Evolutionary conservation across 2,888 invertebrate species (phyloP), one percentile per base, ranked within the genome.

Genomic region (Exocentrus adspersus): DNA sequence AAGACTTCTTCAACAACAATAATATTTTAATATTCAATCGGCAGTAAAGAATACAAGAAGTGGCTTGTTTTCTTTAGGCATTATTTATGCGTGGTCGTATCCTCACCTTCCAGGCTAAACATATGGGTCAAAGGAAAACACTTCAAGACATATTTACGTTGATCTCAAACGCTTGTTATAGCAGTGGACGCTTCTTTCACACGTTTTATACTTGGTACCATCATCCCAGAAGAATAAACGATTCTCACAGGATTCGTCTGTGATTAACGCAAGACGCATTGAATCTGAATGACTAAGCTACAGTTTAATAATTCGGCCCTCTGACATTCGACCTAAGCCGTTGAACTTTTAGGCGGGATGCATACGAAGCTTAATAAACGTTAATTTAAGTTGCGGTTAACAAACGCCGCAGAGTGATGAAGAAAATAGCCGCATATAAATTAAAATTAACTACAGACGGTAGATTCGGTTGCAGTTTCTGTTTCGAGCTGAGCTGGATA

Each of bases 131-230:
- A 21, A 48, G n/a, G n/a, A 21, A 14, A 17, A 20, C 16, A 28
- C 48, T 56, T 62, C 30, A 62, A 42, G 41, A 28, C 14, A 50
- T 62, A 56, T 62, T 62, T 62, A 62, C 56, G 32, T 20, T 48
- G 30, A 57, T 51, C 61, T 61, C 30, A 51, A 30, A 57, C 51
- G 57, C 56, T 62, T 48, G 48, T 43, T n/a, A n/a, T n/a, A n/a
- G n/a, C n/a, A n/a, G n/a, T 62, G 62, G 57, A 46, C 41, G 32
- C 16, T 61, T 28, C 48, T 20, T 48, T 61, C 37, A 28, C 53
- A 56, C 12, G 41, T 53, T 5, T 28, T 9, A 19, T 24, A 48
- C 24, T n/a, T 28, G 28, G 24, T 28, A 48, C 14, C n/a, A 48
- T 48, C 28, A 16, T 9, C 5, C 14, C 16, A 48, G 10, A n/a